Base-by-base conservation (phyloP, 2,888 invertebrate genomes). In the Oxycera nigricornis region DNA sequence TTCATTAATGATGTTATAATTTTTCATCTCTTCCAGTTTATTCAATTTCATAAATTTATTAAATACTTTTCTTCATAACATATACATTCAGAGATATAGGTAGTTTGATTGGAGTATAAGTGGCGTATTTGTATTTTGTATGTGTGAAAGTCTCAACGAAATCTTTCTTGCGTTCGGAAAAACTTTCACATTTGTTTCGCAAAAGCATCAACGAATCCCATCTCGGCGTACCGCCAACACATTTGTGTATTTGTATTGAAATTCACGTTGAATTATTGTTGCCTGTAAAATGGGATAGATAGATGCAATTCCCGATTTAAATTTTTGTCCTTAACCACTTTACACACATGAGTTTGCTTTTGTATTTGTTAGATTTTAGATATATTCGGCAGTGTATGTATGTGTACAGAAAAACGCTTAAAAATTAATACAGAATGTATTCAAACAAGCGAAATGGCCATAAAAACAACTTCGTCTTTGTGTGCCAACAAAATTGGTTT, bases 61-160 rank as follows among this genome's bases (percentile, higher is more conserved):
- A 52, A 55, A 55, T 70, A 70, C 35, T 70, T 55, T 70, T 70
- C 52, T 55, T 70, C 55, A 52, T 70, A 70, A 70, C 70, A 70
- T 70, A 55, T 70, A 70, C 70, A 70, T 70, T 70, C 70, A 70
- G 70, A 70, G 70, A 70, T 70, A 70, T 70, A 70, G 70, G 52
- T 52, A 35, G 70, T 52, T 70, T 70, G 68, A 52, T 50, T 70
- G 70, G 70, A 52, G 70, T 70, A 55, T 52, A 67, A 52, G 70
- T 52, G 55, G 17, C 55, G 70, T 55, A 31, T 31, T 70, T 20
- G 46, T 28, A 22, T 65, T 52, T 20, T 68, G 68, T 50, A n/a
- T 31, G 31, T 52, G 70, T 70, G 70, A 14, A 35, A 41, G 31
- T 35, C 20, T 50, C 50, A 68, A 50, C 68, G 55, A 70, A 52